phyloP scores from a whole-genome alignment of 2,888 invertebrate species.

The Ferrisia virgata region DNA sequence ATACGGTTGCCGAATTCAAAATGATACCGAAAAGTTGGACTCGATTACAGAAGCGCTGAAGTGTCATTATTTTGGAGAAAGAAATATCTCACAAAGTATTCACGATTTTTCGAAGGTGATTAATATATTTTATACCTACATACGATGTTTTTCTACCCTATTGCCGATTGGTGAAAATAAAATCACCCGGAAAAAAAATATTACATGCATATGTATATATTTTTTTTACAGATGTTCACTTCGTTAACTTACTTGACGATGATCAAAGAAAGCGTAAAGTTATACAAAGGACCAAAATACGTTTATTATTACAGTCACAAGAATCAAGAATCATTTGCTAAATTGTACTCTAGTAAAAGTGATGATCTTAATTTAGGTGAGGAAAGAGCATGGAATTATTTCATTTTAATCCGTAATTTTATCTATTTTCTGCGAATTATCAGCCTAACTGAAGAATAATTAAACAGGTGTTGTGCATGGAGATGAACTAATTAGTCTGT shows the following conservation, averaged over 20 bases:
- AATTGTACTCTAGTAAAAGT: neutral
- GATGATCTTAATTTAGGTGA: neutral
- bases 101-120: neutral
- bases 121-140: no score
- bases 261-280: neutral
- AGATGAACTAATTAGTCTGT: constrained; percentile 47
- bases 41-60: neutral
- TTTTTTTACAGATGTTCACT: constrained; percentile 31
- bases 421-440: no score
- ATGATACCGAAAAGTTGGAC: neutral
- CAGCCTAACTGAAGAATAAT: neutral
- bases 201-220: no score
- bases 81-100: neutral
- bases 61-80: neutral
- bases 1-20: neutral
- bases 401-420: neutral
- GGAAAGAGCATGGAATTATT: neutral
- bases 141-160: no score
- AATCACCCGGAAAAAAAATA: no score
- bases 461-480: constrained; percentile 43
- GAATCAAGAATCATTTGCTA: constrained; percentile 27
- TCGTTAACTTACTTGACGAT: neutral
- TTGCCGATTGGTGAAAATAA: no score
- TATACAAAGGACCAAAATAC: constrained; percentile 35
- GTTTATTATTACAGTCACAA: constrained; percentile 37